A percentile compares a stretch with the other conserved stretches of the same genome.
Conservation (phyloP, 1,140 invertebrate genomes). For the Zaprionus vittiger region DNA sequence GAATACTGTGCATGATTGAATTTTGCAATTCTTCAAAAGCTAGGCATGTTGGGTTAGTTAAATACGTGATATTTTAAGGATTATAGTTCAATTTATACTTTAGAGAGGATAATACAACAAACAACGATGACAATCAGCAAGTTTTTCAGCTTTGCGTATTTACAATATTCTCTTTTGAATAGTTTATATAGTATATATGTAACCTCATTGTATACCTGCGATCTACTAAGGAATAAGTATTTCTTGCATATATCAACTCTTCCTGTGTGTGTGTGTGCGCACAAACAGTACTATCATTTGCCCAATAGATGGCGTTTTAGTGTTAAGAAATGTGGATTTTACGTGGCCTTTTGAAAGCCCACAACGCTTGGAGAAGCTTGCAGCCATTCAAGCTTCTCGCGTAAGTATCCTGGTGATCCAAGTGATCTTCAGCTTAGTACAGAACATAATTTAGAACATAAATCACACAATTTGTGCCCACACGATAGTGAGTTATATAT, state of each 20-base stretch:
- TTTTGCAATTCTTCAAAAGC: slow-evolving; percentile 81
- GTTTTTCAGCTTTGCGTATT: slow-evolving; percentile 81
- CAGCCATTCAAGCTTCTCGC: slow-evolving; percentile 83
- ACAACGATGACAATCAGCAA: slow-evolving; percentile 78
- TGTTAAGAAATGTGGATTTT: slow-evolving; percentile 60
- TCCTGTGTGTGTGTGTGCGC: slow-evolving; percentile 35
- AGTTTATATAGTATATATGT: slow-evolving; percentile 18
- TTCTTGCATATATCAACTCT: slow-evolving; percentile 63
- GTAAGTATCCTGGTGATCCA: slow-evolving; percentile 64
- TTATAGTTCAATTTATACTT: slow-evolving; percentile 13
- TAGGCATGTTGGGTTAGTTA: slow-evolving; percentile 49
- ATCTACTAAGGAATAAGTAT: slow-evolving; percentile 67
- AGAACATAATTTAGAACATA: background rate
- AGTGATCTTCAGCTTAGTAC: slow-evolving; percentile 27
- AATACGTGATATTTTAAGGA: slow-evolving; percentile 16
- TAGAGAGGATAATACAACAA: slow-evolving; percentile 36
- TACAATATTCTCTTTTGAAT: slow-evolving; percentile 62
- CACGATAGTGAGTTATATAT: slow-evolving; percentile 7
- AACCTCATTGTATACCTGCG: slow-evolving; percentile 80
- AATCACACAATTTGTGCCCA: slow-evolving; percentile 37
- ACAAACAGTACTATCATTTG: slow-evolving; percentile 13
- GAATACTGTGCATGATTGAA: slow-evolving; percentile 71
- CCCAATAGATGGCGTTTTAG: slow-evolving; percentile 10
- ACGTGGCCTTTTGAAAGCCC: slow-evolving; percentile 34
- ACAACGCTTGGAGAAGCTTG: slow-evolving; percentile 76